Conservation (phyloP, 2,113 vertebrate genomes). For the Fukomys damarensis region DNA sequence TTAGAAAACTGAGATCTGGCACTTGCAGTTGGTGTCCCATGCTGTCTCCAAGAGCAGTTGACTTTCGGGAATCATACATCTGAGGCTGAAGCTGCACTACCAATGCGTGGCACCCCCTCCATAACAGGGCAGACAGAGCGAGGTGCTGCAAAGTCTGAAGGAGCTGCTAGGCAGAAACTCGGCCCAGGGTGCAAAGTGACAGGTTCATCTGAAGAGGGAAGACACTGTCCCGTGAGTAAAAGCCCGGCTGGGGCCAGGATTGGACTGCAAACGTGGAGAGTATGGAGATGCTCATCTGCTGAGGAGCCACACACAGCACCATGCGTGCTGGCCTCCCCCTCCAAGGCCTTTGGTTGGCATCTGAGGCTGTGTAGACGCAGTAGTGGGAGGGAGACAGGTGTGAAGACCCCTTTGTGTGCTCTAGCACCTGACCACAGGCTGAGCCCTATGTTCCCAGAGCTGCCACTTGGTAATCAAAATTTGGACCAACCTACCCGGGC, state of each 20-base stretch:
- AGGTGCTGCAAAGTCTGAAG: accelerated
- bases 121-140: not conserved
- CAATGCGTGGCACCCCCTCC: accelerated
- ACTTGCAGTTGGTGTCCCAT: not conserved
- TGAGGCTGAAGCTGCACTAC: not conserved
- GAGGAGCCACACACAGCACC: no score
- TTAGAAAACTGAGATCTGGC: not conserved
- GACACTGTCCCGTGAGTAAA: not conserved
- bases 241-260: not conserved
- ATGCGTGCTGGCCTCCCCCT: accelerated
- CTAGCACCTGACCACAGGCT: not conserved
- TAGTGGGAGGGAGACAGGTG: not conserved
- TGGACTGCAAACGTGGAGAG: not conserved
- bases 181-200: accelerated
- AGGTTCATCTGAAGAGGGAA: not conserved
- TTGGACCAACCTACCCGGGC: accelerated
- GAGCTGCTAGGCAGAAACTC: accelerated
- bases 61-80: not conserved
- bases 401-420: accelerated
- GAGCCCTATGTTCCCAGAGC: not conserved
- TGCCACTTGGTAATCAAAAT: not conserved
- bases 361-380: not conserved
- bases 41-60: not conserved
- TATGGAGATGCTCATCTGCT: no score
- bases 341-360: not conserved